These are phyloP conservation scores for Bombycilla garrulus DNA, from an alignment of 2,113 vertebrate genomes.

Conservation along the genomic window DNA sequence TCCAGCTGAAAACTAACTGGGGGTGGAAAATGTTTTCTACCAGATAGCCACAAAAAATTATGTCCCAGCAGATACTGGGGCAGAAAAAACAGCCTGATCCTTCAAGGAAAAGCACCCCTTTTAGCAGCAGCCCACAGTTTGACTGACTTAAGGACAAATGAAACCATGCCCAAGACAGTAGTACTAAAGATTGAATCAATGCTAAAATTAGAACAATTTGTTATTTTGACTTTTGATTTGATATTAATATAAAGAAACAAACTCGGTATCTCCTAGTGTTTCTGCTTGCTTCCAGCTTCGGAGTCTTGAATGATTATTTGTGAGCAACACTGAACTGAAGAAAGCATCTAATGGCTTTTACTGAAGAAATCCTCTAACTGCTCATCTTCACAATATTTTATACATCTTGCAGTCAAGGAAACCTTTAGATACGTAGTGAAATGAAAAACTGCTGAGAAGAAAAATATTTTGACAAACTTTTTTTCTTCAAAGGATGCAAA, in stretches of 20 bases:
- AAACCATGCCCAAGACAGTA: not conserved
- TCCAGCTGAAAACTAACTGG: not conserved
- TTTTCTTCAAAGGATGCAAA: not conserved
- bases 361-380: not conserved
- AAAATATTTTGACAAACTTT: not conserved
- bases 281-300: not conserved
- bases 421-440: not conserved
- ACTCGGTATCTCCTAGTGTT: not conserved
- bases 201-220: not conserved
- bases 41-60: not conserved
- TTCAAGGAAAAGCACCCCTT: not conserved
- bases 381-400: not conserved
- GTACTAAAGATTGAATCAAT: not conserved
- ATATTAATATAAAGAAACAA: not conserved
- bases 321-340: not conserved
- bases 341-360: not conserved
- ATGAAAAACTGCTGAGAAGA: not conserved
- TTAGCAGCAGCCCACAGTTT: not conserved
- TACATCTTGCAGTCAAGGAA: not conserved
- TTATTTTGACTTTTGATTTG: not conserved
- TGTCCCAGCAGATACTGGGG: not conserved
- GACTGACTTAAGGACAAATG: not conserved
- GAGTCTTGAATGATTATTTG: not conserved
- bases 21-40: not conserved
- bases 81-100: not conserved